Evolutionary conservation across 2,888 invertebrate genomes (phyloP).

Genomic region (Eurois occulta): DNA sequence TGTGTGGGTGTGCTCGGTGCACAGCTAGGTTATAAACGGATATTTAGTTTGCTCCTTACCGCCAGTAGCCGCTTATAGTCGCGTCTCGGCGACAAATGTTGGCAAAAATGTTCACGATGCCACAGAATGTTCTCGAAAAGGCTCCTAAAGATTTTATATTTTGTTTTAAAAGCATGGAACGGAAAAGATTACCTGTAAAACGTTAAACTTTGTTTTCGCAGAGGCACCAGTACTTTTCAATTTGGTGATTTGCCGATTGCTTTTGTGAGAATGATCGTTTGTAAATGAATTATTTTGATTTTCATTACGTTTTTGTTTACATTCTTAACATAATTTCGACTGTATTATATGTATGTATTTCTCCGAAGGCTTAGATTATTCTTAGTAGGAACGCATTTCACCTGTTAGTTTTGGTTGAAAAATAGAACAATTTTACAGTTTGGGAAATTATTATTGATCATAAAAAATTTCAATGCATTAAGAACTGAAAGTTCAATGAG

Average conservation of each 20-base stretch:
- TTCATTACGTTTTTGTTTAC: neutral
- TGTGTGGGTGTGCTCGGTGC: neutral
- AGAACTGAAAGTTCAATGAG: constrained; percentile 35
- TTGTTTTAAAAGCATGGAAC: neutral
- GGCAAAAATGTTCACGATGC: constrained; percentile 8
- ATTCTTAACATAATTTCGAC: neutral
- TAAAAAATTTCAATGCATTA: neutral
- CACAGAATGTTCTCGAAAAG: constrained; percentile 5
- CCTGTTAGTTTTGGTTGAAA: neutral
- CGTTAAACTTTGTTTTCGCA: neutral
- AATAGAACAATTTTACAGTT: neutral
- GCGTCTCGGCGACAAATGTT: constrained; percentile 30
- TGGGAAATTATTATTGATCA: neutral
- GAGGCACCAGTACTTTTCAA: neutral
- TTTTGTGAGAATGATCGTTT: constrained; percentile 5
- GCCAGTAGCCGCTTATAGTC: constrained; percentile 21
- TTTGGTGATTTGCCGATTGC: neutral
- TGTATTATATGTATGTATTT: neutral
- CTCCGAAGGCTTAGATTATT: neutral
- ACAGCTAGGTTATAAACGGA: constrained; percentile 30
- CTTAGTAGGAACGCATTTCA: neutral
- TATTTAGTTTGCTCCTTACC: constrained; percentile 40
- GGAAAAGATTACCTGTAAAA: neutral
- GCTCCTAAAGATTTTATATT: neutral
- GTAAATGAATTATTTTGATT: neutral